Conservation (phyloP, 2,113 vertebrate species). For the Noturus placidus region DNA sequence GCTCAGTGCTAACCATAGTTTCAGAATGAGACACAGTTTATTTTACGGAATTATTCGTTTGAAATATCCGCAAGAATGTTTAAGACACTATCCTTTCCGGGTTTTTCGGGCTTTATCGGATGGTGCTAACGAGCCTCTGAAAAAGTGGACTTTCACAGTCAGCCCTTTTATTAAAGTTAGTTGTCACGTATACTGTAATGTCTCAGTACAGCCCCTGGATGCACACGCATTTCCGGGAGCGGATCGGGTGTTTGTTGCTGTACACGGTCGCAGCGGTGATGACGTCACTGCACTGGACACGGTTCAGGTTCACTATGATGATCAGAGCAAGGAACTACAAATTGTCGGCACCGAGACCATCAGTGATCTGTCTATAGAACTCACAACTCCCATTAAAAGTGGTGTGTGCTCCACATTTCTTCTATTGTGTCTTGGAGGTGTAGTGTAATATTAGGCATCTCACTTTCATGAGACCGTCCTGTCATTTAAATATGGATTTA, state of each 20-base stretch:
- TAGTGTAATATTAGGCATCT: background rate
- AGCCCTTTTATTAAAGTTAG: constrained; percentile 77
- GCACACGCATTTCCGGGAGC: constrained; percentile 74
- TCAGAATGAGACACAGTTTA: constrained; percentile 2
- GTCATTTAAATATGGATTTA: too few species aligned
- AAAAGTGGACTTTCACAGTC: constrained; percentile 76
- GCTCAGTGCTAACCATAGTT: background rate
- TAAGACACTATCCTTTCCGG: background rate
- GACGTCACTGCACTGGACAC: constrained; percentile 54
- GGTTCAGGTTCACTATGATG: constrained; percentile 77
- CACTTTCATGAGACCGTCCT: too few species aligned
- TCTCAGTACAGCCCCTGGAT: constrained; percentile 79
- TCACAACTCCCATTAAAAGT: constrained; percentile 80
- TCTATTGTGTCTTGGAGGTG: background rate
- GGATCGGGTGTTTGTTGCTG: constrained; percentile 74
- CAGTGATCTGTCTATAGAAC: constrained; percentile 71
- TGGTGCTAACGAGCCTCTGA: constrained; percentile 51
- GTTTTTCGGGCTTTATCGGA: constrained; percentile 5
- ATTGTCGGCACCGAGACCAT: constrained; percentile 66
- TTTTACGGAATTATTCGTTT: background rate
- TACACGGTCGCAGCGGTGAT: constrained; percentile 61
- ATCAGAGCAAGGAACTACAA: constrained; percentile 69
- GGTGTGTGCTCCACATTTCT: constrained; percentile 65
- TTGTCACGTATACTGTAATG: constrained; percentile 76
- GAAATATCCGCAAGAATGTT: background rate